Evolutionary conservation across 2,113 vertebrate species (phyloP).

Genomic region (Chloropsis hardwickii): DNA sequence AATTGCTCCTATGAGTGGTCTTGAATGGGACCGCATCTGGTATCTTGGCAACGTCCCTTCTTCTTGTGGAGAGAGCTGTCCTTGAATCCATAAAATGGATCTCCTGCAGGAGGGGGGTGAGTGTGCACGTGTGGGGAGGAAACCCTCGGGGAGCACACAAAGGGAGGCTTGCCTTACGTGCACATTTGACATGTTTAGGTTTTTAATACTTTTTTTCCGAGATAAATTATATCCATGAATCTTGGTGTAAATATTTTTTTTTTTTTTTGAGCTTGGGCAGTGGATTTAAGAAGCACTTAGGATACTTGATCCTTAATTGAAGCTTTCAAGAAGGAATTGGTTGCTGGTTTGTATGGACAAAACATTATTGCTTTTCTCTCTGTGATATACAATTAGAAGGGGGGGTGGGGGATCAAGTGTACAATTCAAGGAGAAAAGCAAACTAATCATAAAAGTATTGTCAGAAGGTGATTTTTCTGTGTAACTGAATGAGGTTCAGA

Average conservation of each 20-base stretch:
- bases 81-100: slow-evolving; percentile 65
- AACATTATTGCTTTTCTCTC: background rate
- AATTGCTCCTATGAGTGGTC: slow-evolving; percentile 71
- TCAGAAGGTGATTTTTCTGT: background rate
- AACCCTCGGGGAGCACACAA: slow-evolving; percentile 10
- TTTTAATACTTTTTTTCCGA: background rate
- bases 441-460: background rate
- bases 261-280: background rate
- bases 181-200: background rate
- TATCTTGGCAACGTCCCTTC: slow-evolving; percentile 69
- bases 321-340: background rate
- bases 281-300: slow-evolving; percentile 1
- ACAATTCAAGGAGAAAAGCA: background rate
- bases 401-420: background rate
- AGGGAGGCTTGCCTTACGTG: background rate
- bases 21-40: slow-evolving; percentile 68
- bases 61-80: slow-evolving; percentile 56
- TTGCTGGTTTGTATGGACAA: background rate
- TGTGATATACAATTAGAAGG: background rate
- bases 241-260: background rate
- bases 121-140: background rate
- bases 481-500: background rate
- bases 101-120: background rate
- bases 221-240: background rate
- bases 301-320: background rate